These are phyloP conservation scores for Sylvia atricapilla DNA, from an alignment of 2,113 vertebrate genomes.

Conservation along the genomic window DNA sequence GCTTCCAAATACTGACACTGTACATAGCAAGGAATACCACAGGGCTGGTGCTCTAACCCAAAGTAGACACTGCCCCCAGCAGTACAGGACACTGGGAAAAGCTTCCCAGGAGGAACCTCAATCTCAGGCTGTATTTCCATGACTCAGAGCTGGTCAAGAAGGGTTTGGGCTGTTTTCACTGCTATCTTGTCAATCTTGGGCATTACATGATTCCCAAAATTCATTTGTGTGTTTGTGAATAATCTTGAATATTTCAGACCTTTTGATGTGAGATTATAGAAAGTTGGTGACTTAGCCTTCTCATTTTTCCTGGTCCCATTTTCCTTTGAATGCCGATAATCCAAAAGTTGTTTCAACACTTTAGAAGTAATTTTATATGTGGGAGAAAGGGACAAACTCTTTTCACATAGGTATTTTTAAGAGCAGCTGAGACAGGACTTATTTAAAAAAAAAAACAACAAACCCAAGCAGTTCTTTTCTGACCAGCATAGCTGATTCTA, in stretches of 20 bases:
- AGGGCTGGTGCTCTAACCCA: background rate
- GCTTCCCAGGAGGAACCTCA: background rate
- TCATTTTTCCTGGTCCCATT: background rate
- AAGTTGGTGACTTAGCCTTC: background rate
- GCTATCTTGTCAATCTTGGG: background rate
- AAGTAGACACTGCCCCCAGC: rapidly evolving
- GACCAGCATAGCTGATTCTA: background rate
- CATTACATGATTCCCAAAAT: background rate
- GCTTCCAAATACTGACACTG: background rate
- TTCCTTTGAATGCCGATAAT: background rate
- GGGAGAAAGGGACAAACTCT: background rate
- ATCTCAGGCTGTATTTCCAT: background rate
- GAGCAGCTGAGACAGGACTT: background rate
- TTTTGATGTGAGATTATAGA: background rate
- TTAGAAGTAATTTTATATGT: background rate
- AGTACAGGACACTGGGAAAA: background rate
- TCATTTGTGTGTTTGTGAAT: background rate
- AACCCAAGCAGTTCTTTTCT: background rate
- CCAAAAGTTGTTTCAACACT: background rate
- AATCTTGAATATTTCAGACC: background rate
- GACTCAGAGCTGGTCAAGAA: background rate
- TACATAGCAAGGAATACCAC: background rate
- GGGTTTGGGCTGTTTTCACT: background rate
- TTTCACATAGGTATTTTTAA: background rate
- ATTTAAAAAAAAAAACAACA: background rate